Base-by-base conservation (phyloP, 2,888 invertebrate species). In the Zygaena filipendulae region DNA sequence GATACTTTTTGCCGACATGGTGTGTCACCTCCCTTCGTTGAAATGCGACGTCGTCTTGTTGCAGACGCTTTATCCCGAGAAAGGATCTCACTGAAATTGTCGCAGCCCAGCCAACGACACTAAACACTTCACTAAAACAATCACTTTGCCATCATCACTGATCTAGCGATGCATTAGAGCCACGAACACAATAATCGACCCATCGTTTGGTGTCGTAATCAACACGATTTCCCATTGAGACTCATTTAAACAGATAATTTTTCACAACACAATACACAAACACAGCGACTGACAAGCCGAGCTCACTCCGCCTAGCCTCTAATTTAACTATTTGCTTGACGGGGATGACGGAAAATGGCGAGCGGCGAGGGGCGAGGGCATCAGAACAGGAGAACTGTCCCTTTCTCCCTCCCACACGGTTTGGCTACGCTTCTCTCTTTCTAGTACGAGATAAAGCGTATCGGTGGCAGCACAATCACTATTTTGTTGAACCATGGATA, bases 1-100 rank as follows among this genome's bases (percentile, higher is more conserved):
- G 81, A 90, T 87, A 81, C 87, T 88, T 82, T 89, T 88, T 67
- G 85, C 85, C 81, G 88, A 87, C 88, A 88, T 88, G 74, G 80
- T 77, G 72, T 52, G 64, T 67, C 67, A 68, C 63, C 71, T 66
- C 60, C 55, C 62, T 55, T 58, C 54, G 49, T 48, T 59, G 59
- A 54, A 56, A 59, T 60, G 57, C 63, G 82, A 77, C 70, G 69
- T 67, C 68, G 72, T 72, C 70, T 66, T 67, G 59, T 47, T 60
- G n/a, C n/a, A n/a, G 72, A 71, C 74, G 70, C 70, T 63, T 58
- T 69, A 75, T 75, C 74, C 74, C 72, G 67, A 70, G 70, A 70
- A 72, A 71, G 72, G 72, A 69, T 68, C 67, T 71, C 72, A 70
- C 71, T 61, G 60, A 64, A 60, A 59, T 61, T 60, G 71, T 69